phyloP scores from a whole-genome alignment of 2,113 vertebrate species.

The Mastomys coucha region DNA sequence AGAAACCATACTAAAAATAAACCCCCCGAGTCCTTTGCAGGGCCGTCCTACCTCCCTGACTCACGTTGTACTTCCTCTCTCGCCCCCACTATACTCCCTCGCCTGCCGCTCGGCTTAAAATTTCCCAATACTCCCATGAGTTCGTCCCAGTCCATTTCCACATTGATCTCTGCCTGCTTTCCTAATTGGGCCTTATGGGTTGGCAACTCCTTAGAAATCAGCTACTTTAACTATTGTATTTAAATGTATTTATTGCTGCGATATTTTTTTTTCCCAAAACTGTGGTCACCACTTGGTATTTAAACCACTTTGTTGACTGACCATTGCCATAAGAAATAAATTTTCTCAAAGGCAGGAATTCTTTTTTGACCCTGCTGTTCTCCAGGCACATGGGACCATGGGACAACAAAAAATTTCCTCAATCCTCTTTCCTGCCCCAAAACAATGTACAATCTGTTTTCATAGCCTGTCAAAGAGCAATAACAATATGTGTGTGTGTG shows the following conservation, averaged over 20 bases:
- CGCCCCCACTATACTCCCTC: not conserved
- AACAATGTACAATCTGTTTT: not conserved
- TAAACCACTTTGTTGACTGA: not conserved
- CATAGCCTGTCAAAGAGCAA: not conserved
- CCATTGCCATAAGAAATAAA: not conserved
- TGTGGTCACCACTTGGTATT: not conserved
- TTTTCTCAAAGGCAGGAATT: constrained; percentile 18
- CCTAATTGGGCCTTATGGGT: not conserved
- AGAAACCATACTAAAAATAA: not conserved
- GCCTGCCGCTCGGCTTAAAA: not conserved
- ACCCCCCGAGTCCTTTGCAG: not conserved
- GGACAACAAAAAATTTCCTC: not conserved
- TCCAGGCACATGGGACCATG: not conserved
- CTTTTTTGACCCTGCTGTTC: not conserved
- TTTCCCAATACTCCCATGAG: not conserved
- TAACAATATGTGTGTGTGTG: no score
- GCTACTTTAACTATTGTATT: no score
- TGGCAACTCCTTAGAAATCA: not conserved
- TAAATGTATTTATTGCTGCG: not conserved
- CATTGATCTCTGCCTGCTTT: not conserved
- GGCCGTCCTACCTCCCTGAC: not conserved
- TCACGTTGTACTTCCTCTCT: rapidly evolving
- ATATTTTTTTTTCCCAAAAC: not conserved
- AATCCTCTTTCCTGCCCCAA: not conserved
- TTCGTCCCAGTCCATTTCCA: not conserved